These are phyloP conservation scores for Mesoligia furuncula DNA, from an alignment of 2,888 invertebrate genomes.

Conservation along the genomic window DNA sequence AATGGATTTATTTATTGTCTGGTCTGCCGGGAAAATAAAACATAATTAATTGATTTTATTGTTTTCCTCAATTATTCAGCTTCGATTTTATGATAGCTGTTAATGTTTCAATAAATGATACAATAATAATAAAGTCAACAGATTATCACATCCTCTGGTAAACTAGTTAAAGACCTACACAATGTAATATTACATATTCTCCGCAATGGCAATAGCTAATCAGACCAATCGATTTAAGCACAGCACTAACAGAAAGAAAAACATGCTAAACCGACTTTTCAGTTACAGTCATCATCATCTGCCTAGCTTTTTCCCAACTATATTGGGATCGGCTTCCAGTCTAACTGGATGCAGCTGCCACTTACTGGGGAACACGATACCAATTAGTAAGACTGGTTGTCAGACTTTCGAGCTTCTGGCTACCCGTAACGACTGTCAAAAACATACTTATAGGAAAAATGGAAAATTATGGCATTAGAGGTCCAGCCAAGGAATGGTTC, in stretches of 20 bases:
- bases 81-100: conserved; percentile 13
- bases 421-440: background rate
- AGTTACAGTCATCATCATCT: background rate
- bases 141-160: background rate
- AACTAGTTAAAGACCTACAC: background rate
- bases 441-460: no score
- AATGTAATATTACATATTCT: background rate
- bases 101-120: conserved; percentile 21
- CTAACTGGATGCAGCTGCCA: background rate
- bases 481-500: no score
- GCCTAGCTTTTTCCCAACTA: background rate
- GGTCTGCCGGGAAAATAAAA: conserved; percentile 6
- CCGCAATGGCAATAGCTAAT: background rate
- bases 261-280: background rate
- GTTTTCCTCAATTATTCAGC: conserved; percentile 25
- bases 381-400: background rate
- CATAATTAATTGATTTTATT: conserved; percentile 26
- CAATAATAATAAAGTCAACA: conserved; percentile 1
- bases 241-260: background rate
- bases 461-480: no score
- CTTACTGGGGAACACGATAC: background rate
- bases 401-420: background rate
- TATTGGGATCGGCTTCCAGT: background rate
- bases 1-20: conserved; percentile 10
- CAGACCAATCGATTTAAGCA: background rate